A percentile compares a stretch with the other conserved stretches of the same genome.
Conservation (phyloP, 2,113 vertebrate genomes). For the Rhynchomys soricoides region DNA sequence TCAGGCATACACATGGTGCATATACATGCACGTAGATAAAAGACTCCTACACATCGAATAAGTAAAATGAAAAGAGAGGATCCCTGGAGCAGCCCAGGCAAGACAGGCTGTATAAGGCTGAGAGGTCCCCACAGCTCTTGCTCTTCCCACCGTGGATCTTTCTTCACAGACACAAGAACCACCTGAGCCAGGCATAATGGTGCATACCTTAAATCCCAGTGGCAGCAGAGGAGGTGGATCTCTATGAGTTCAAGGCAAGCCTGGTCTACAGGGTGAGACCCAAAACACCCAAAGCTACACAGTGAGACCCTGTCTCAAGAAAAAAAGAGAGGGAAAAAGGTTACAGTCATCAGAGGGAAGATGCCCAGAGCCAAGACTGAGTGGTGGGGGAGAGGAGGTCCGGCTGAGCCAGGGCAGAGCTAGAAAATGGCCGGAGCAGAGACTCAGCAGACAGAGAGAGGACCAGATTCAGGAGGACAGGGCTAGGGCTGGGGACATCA, state of each 20-base stretch:
- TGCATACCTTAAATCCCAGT: neutral
- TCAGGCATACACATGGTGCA: neutral
- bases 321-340: too few relatives aligned
- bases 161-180: too few relatives aligned
- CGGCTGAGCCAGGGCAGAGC: neutral
- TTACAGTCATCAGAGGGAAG: neutral
- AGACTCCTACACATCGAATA: neutral
- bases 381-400: neutral
- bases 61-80: neutral
- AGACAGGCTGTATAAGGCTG: too few relatives aligned
- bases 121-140: neutral
- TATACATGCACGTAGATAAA: neutral
- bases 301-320: neutral
- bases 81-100: fast-evolving
- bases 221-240: neutral
- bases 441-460: neutral
- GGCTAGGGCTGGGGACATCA: neutral
- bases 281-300: neutral
- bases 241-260: neutral
- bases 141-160: neutral
- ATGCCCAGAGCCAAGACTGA: neutral
- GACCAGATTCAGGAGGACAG: neutral
- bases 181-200: neutral
- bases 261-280: neutral
- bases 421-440: neutral